Evolutionary conservation across 2,113 vertebrate genomes (phyloP), one percentile per base, ranked within the genome.

Genomic region (Osmerus eperlanus): DNA sequence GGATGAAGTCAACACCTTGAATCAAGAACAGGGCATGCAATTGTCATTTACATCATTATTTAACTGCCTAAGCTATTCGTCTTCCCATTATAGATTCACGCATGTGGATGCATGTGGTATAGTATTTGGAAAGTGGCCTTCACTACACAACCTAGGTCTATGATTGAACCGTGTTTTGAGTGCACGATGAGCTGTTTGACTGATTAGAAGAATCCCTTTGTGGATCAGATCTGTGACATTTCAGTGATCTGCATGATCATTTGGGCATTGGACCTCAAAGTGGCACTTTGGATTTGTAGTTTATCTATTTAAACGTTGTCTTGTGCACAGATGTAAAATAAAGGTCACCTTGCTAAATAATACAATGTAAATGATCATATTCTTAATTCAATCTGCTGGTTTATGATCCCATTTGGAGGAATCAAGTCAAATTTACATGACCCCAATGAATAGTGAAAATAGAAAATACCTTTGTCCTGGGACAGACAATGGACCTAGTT

Each of bases 281-380:
- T 47, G 41, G 41, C 41, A 47, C 41, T 47, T 47, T 9, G 3
- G 60, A 15, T 15, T 8, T 68, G 4, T 28, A 29, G 8, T 8
- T 12, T n/a, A 11, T 3, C 23, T 54, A 3, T 32, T 56, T 56
- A 15, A 62, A 65, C 41, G 14, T 16, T 28, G 4, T 62, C 11
- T 62, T n/a, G 62, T 64, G 29, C 3, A 29, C 7, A 3, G 62
- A 29, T 64, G 14, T 64, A 15, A 21, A 51, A 1, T 29, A 72
- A 84, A 83, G 83, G 87, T 90, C 84, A 88, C 86, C 83, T 89
- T 91, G 84, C 62, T 32, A 14, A 61, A 74, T 36, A 65, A 36
- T 23, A 14, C 16, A 41, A 60, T 32, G 1, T 14, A 36, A 13
- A 71, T 65, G 53, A 29, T 6, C n/a, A 16, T 18, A 64, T 47